Evolutionary conservation across 2,113 vertebrate genomes (phyloP), one percentile per base, ranked within the genome.

Genomic region (Hoplias malabaricus): DNA sequence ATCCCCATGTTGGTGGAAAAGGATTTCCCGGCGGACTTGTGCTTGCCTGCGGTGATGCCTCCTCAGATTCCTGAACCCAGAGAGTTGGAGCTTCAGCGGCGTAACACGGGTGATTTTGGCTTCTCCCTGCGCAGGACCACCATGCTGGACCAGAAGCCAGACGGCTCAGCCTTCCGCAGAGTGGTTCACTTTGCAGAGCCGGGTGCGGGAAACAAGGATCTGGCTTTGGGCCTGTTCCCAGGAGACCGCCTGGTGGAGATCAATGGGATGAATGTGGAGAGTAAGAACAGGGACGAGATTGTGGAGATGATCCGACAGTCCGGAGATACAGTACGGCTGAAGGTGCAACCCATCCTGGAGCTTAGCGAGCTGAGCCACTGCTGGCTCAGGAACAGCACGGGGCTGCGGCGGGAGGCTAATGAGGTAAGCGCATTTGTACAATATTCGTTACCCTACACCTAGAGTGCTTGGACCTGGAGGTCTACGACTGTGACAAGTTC

Each of bases 251-350:
- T 99, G 75, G 95, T 98, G 73, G 98, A 98, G 88, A 98, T 98
- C 89, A 99, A 99, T 0, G 94, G 96, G 6, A 72, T 88, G 46
- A 98, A 98, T 0, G 98, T 98, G 91, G 96, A 98, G 88, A 97
- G 36, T 82, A 96, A 94, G 82, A 95, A 86, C 86, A 90, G 98
- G 69, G 97, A 99, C 3, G 98, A 99, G 90, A 98, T 99, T 0
- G 98, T 99, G 88, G 98, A 98, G 90, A 98, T 97, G 96, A 99
- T 99, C 88, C 96, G 96, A 77, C 97, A 97, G 82, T 98, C 97
- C 0, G 97, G 96, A 36, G 96, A 98, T 43, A 92, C 91, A 0
- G 97, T 98, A 36, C 88, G 93, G 69, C 91, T 99, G 42, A 98
- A 96, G 88, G 98, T 99, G 86, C 96, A 97, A 85, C 93, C 97